Conservation (phyloP, 2,888 invertebrate species). For the Callinectes sapidus region DNA sequence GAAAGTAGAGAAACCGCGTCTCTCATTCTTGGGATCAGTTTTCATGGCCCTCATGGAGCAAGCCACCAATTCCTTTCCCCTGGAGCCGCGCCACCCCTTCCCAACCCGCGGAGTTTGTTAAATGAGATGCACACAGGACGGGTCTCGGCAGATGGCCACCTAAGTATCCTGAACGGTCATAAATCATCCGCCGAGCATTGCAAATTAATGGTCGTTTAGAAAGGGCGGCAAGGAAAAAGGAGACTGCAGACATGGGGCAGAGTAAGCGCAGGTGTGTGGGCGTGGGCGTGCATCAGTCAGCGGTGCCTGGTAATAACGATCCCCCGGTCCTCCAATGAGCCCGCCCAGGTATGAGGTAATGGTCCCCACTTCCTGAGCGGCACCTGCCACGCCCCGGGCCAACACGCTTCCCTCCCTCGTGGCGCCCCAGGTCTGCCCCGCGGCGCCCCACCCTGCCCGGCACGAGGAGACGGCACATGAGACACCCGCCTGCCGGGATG, state of each 20-base stretch:
- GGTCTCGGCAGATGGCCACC: not conserved
- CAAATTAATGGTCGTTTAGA: not conserved
- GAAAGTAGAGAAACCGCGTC: not conserved
- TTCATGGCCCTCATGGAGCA: not conserved
- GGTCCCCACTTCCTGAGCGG: slow-evolving; percentile 52
- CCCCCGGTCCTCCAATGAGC: not conserved
- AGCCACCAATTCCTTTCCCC: not conserved
- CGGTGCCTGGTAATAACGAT: slow-evolving; percentile 29
- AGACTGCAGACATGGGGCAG: not conserved
- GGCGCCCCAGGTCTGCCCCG: slow-evolving; percentile 37
- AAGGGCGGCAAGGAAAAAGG: not conserved
- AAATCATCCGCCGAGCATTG: not conserved
- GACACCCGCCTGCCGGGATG: not conserved
- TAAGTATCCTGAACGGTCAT: not conserved
- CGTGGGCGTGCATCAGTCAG: slow-evolving; percentile 34
- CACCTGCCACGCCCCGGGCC: slow-evolving; percentile 53
- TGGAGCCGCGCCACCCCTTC: not conserved
- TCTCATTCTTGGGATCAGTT: not conserved
- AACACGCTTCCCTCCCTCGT: slow-evolving; percentile 46
- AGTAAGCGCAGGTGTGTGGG: not conserved
- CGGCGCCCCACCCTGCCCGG: not conserved
- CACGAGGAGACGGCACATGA: slow-evolving; percentile 27
- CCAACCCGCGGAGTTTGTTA: not conserved
- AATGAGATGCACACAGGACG: not conserved
- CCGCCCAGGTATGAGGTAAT: slow-evolving; percentile 49